Conservation (phyloP, 2,113 vertebrate genomes). For the Leucoraja erinaceus region DNA sequence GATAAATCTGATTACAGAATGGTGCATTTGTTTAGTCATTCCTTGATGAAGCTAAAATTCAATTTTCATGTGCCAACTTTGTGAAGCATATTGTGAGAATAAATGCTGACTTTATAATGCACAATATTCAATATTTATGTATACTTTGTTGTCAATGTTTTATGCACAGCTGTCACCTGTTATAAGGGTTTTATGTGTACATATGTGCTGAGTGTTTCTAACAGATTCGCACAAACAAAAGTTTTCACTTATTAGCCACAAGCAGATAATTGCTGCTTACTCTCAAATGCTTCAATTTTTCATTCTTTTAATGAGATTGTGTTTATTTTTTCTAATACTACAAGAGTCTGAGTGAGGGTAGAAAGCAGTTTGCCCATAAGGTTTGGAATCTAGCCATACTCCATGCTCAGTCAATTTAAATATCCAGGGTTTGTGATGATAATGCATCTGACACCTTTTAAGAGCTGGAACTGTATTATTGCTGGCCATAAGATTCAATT, state of each 20-base stretch:
- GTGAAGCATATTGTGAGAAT: constrained; percentile 58
- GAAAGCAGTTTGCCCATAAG: background rate
- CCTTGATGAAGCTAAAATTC: constrained; percentile 96
- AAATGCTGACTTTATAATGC: constrained; percentile 80
- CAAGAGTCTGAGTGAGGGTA: background rate
- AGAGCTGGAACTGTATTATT: background rate
- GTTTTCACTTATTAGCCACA: background rate
- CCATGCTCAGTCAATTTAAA: background rate
- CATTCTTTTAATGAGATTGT: background rate
- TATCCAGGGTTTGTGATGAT: background rate
- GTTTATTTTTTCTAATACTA: background rate
- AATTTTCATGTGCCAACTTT: constrained; percentile 96
- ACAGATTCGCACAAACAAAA: background rate
- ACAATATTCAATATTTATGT: constrained; percentile 53
- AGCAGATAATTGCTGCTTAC: background rate
- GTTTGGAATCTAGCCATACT: background rate
- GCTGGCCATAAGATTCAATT: background rate
- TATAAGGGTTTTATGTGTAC: background rate
- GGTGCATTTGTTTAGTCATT: constrained; percentile 75
- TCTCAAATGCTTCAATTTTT: background rate
- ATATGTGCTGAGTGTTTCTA: too few species aligned
- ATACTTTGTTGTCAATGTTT: background rate
- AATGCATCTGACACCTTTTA: background rate
- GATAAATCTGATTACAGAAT: constrained; percentile 95
- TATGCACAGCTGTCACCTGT: background rate